phyloP scores from a whole-genome alignment of 1,140 invertebrate species.

The Drosophila rhopaloa region DNA sequence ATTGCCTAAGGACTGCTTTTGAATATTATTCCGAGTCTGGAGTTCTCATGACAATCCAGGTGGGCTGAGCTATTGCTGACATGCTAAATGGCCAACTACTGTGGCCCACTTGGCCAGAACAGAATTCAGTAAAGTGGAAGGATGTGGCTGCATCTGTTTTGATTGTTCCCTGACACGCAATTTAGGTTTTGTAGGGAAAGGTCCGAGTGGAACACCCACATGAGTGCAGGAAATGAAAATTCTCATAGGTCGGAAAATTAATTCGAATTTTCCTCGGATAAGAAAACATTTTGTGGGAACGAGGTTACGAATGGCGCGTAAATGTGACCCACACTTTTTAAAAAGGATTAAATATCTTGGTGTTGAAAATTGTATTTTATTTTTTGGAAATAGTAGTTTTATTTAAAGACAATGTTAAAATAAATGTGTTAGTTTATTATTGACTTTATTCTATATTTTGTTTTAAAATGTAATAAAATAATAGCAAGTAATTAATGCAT shows the following conservation, averaged over 20 bases:
- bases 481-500: no score
- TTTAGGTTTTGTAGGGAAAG: slow-evolving; percentile 4
- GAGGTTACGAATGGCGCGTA: slow-evolving; percentile 4
- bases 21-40: slow-evolving; percentile 13
- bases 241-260: slow-evolving; percentile 26
- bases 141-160: slow-evolving; percentile 44
- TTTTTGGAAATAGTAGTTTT: no score
- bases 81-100: slow-evolving; percentile 48
- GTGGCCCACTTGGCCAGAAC: slow-evolving; percentile 44
- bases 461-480: neutral
- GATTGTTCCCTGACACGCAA: slow-evolving; percentile 45
- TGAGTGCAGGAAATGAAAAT: slow-evolving; percentile 22
- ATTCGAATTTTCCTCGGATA: slow-evolving; percentile 20
- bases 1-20: slow-evolving; percentile 19
- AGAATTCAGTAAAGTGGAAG: slow-evolving; percentile 44
- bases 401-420: no score
- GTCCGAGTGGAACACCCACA: slow-evolving; percentile 36
- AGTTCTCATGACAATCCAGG: slow-evolving; percentile 45
- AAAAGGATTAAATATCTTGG: neutral
- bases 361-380: no score
- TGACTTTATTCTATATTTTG: no score
- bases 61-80: slow-evolving; percentile 38
- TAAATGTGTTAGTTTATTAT: no score
- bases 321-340: neutral
- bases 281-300: slow-evolving; percentile 16